Evolutionary conservation across 2,113 vertebrate species (phyloP).

Genomic region (Neoarius graeffei): DNA sequence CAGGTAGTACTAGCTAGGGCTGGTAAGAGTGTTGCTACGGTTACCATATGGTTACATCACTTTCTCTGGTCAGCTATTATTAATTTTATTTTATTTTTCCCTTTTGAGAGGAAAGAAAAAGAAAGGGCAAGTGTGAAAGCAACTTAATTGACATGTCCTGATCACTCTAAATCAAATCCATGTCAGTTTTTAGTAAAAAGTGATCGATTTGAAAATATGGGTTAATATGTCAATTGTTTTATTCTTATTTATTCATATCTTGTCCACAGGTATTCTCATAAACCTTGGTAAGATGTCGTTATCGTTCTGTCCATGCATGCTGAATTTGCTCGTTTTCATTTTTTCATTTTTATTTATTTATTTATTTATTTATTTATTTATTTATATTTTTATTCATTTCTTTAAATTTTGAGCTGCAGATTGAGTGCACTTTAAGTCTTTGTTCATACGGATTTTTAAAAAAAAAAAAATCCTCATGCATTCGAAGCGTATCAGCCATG

Average conservation of each 20-base stretch:
- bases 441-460: not conserved
- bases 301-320: slow-evolving; percentile 2
- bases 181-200: not conserved
- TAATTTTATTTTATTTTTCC: not conserved
- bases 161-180: too few relatives aligned
- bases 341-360: slow-evolving; percentile 37
- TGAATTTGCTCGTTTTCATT: slow-evolving; percentile 43
- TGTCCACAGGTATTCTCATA: slow-evolving; percentile 24
- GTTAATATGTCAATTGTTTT: not conserved
- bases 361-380: slow-evolving; percentile 38
- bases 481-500: slow-evolving; percentile 77
- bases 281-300: not conserved
- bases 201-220: too few relatives aligned
- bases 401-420: not conserved
- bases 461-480: slow-evolving; percentile 80
- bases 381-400: slow-evolving; percentile 47
- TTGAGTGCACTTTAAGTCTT: slow-evolving; percentile 9
- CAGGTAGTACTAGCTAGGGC: not conserved
- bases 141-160: too few relatives aligned
- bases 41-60: not conserved
- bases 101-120: not conserved
- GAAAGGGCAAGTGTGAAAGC: not conserved
- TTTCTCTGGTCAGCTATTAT: not conserved
- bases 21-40: not conserved
- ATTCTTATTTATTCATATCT: slow-evolving; percentile 1